Base-by-base conservation (phyloP, 2,888 invertebrate species). In the Idaea dimidiata region DNA sequence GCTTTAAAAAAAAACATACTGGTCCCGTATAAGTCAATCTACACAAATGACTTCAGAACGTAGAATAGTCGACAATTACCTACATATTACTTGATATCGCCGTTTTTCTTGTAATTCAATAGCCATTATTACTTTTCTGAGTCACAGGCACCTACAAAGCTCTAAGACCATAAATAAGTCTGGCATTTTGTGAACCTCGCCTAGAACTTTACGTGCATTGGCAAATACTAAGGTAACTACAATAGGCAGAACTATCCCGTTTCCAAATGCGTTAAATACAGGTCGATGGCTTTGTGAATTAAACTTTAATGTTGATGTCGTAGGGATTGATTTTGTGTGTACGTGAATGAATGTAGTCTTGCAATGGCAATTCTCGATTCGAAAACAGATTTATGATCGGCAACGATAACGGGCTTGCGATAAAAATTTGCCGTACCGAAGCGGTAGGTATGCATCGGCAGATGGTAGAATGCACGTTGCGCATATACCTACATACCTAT, bases 361-460 rank as follows among this genome's bases (percentile, higher is more conserved):
- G 76, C 77, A 81, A 83, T 82, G 85, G 88, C 88, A 87, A 88
- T 85, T 89, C 87, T 89, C 89, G 90, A 91, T 89, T 91, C 84
- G 86, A 91, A 92, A 92, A 90, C 89, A 89, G 90, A 92, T 92
- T 92, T 92, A 92, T 91, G 92, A 90, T 91, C 89, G 86, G 78
- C 83, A 79, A 87, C 91, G 92, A 91, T 91, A 91, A 91, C 91
- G 91, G 90, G 82, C 80, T 84, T 81, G 89, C 91, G 91, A 92
- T 92, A 91, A 92, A 92, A 91, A 87, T 74, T 85, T 86, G 86
- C 89, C 83, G 81, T 91, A 84, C 82, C 83, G 78, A 85, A 80
- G 77, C 83, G 79, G 78, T 76, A 72, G 72, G 72, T 66, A 68
- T 60, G 64, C 17, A 43, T 59, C n/a, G 16, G 18, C 43, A 43